A percentile compares a stretch with the other conserved stretches of the same genome.
Evolutionary conservation across 2,888 invertebrate species (phyloP).

Genomic region (Ennomos erosarius): DNA sequence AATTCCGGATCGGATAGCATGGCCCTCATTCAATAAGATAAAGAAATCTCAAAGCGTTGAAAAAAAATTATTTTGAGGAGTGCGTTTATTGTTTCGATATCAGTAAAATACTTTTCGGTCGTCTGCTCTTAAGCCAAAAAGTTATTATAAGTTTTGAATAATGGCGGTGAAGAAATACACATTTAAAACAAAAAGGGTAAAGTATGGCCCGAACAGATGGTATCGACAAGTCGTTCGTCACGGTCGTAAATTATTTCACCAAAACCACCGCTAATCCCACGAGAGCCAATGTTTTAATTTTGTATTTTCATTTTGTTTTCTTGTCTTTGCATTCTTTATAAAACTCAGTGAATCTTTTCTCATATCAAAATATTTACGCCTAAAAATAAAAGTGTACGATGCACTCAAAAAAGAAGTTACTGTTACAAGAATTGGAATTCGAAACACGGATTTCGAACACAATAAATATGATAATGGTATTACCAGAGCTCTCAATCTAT

Average conservation of each 20-base stretch:
- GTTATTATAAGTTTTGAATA: slow-evolving; percentile 80
- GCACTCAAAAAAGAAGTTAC: slow-evolving; percentile 58
- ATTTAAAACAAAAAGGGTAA: slow-evolving; percentile 81
- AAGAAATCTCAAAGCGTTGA: slow-evolving; percentile 60
- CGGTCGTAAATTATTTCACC: slow-evolving; percentile 83
- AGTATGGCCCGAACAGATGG: slow-evolving; percentile 79
- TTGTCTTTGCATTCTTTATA: slow-evolving; percentile 66
- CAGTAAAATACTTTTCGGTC: slow-evolving; percentile 77
- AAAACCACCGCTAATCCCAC: slow-evolving; percentile 82
- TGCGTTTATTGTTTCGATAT: slow-evolving; percentile 75
- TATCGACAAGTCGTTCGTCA: slow-evolving; percentile 83
- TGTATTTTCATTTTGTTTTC: slow-evolving; percentile 70
- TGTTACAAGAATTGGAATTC: slow-evolving; percentile 65
- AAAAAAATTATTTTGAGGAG: slow-evolving; percentile 57
- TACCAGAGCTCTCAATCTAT: slow-evolving; percentile 77
- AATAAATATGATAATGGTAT: slow-evolving; percentile 74
- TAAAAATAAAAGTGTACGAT: slow-evolving; percentile 52
- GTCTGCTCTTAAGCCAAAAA: slow-evolving; percentile 72
- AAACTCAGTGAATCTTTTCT: slow-evolving; percentile 66
- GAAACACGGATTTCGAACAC: slow-evolving; percentile 65
- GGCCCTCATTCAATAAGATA: slow-evolving; percentile 64
- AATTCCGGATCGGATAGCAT: slow-evolving; percentile 40
- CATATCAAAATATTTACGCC: slow-evolving; percentile 65
- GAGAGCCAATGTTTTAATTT: slow-evolving; percentile 82
- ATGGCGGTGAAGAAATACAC: slow-evolving; percentile 76